Base-by-base conservation (phyloP, 2,797 vertebrate genomes). In the Protonibea diacanthus region DNA sequence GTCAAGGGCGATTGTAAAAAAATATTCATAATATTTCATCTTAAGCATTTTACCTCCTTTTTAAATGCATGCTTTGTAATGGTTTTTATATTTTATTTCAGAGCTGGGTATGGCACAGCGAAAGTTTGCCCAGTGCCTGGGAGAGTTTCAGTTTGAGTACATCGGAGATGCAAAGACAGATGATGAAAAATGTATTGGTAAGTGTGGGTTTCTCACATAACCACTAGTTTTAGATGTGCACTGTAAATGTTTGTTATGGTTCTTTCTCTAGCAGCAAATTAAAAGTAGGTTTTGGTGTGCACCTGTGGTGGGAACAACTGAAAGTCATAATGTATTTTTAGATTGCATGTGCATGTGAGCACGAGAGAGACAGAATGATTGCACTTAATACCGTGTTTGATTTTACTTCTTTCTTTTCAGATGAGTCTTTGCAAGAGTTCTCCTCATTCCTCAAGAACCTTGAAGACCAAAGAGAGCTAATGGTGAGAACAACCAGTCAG, bases 131-230 rank as follows among this genome's bases (percentile, higher is more conserved):
- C 96, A 97, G 74, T 97, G 96, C 52, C 94, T 99, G 66, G 95
- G 97, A 75, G 98, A 99, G 71, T 99, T 99, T 81, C 97, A 97
- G 61, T 99, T 99, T 78, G 98, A 99, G 87, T 99, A 98, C 86
- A 98, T 99, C 0, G 98, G 98, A 0, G 98, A 99, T 71, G 98
- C 98, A 0, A 98, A 99, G 95, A 99, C 98, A 0, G 97, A 99
- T 2, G 98, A 99, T 45, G 98, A 99, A 80, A 96, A 93, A 74
- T 99, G 96, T 68, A 98, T 99, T 53, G 98, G 98, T 99, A 92
- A 84, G 97, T 93, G 56, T 59, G 64, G 70, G 17, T 84, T 40
- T 15, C 12, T 65, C 53, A 20, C 56, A 1, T 53, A 87, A 92
- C 71, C 67, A 57, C 78, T 27, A 10, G 27, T 61, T 86, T 70